A percentile compares a stretch with the other conserved stretches of the same genome.
phyloP scores from a whole-genome alignment of 2,113 vertebrate genomes.

The Triplophysa dalaica region DNA sequence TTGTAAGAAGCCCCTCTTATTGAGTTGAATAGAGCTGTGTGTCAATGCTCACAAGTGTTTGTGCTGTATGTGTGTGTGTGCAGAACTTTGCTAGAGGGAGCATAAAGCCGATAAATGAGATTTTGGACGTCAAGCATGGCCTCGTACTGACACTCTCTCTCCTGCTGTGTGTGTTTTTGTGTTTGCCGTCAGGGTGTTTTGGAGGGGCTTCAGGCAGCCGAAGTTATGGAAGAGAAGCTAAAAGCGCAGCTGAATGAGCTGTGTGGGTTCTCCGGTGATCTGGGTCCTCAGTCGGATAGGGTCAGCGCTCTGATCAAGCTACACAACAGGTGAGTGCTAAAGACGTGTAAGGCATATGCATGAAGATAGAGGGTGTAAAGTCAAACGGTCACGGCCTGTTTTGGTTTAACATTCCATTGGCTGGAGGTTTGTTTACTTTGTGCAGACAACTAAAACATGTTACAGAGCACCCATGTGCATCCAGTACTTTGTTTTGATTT shows the following conservation, averaged over 20 bases:
- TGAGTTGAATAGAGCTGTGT: slow-evolving; percentile 47
- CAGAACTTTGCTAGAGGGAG: slow-evolving; percentile 16
- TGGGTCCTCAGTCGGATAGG: slow-evolving; percentile 84
- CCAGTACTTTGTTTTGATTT: neutral
- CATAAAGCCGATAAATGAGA: slow-evolving; percentile 29
- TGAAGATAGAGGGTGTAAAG: slow-evolving; percentile 11
- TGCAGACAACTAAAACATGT: neutral
- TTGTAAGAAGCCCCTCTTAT: slow-evolving; percentile 63
- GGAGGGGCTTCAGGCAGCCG: slow-evolving; percentile 82
- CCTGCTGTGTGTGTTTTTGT: slow-evolving; percentile 66
- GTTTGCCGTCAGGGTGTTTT: slow-evolving; percentile 77
- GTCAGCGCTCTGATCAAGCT: slow-evolving; percentile 92
- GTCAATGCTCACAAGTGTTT: slow-evolving; percentile 28
- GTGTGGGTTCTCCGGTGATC: slow-evolving; percentile 89
- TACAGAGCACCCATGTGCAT: neutral
- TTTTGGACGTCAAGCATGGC: slow-evolving; percentile 10
- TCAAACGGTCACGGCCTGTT: neutral
- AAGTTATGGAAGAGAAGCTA: slow-evolving; percentile 87
- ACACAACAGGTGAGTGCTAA: slow-evolving; percentile 86
- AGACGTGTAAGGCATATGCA: slow-evolving; percentile 8
- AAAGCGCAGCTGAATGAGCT: slow-evolving; percentile 91
- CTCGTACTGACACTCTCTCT: slow-evolving; percentile 43
- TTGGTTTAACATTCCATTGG: neutral
- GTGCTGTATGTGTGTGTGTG: slow-evolving; percentile 33
- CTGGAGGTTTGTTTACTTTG: neutral